Conservation (phyloP, 2,797 vertebrate species). For the Fundulus diaphanus region DNA sequence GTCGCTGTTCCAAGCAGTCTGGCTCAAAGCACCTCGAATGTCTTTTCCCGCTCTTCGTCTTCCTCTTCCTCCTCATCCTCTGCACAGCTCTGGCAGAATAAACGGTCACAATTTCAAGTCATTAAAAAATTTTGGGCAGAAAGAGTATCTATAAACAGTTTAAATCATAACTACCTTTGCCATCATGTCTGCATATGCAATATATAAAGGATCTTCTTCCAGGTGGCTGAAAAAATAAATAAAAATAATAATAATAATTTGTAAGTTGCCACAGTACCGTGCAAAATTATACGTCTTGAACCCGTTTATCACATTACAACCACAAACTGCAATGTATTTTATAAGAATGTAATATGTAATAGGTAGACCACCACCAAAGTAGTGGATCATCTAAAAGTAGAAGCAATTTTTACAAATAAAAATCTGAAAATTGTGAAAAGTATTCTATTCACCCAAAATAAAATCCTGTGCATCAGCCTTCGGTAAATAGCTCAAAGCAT, state of each 20-base stretch:
- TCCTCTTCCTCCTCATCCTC: conserved; percentile 91
- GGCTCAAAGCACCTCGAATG: conserved; percentile 87
- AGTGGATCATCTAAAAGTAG: background rate
- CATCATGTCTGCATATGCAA: conserved; percentile 99
- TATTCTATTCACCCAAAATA: background rate
- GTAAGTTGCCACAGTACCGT: background rate
- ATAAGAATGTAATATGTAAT: too few species aligned
- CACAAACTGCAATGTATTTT: background rate
- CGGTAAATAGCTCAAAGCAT: too few species aligned
- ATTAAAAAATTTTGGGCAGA: background rate
- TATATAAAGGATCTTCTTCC: conserved; percentile 94
- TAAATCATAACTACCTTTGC: conserved; percentile 86
- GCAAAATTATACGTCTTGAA: background rate
- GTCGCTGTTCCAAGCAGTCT: background rate
- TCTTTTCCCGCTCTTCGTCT: conserved; percentile 94
- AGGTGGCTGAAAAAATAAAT: conserved; percentile 83
- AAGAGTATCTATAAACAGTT: background rate
- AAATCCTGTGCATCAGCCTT: background rate
- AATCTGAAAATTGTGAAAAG: background rate
- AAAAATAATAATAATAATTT: background rate
- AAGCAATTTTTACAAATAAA: background rate
- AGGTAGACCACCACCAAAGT: background rate
- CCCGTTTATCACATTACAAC: background rate
- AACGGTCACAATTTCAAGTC: background rate
- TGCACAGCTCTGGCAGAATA: conserved; percentile 80